phyloP scores from a whole-genome alignment of 2,888 invertebrate genomes.

The Nomada ruficornis region DNA sequence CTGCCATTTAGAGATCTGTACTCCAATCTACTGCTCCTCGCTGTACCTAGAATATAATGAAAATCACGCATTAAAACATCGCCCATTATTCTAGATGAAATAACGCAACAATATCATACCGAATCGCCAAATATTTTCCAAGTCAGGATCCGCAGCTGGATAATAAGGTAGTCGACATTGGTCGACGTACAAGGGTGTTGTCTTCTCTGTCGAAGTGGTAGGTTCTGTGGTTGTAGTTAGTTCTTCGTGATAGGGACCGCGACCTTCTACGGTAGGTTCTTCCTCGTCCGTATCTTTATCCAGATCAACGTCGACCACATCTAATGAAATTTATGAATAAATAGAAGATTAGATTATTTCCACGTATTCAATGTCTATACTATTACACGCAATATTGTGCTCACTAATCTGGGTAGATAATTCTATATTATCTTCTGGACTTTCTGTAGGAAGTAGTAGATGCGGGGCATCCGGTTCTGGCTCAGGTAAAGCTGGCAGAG shows the following conservation, averaged over 20 bases:
- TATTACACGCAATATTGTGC: slow-evolving; percentile 24
- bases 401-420: slow-evolving; percentile 70
- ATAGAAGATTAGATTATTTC: not conserved
- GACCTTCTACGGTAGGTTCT: slow-evolving; percentile 68
- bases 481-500: slow-evolving; percentile 58
- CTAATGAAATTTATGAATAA: slow-evolving; percentile 32
- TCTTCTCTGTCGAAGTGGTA: slow-evolving; percentile 81
- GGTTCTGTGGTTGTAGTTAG: slow-evolving; percentile 67
- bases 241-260: slow-evolving; percentile 33
- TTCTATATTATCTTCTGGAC: slow-evolving; percentile 59
- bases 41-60: slow-evolving; percentile 85
- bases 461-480: slow-evolving; percentile 61
- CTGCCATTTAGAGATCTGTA: slow-evolving; percentile 86
- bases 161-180: slow-evolving; percentile 86
- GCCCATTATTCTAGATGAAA: not conserved
- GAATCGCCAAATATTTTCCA: slow-evolving; percentile 87
- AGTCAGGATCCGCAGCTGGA: slow-evolving; percentile 85
- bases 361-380: not conserved
- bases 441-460: slow-evolving; percentile 68
- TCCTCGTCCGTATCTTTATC: slow-evolving; percentile 52
- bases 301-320: slow-evolving; percentile 62
- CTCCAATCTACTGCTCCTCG: slow-evolving; percentile 90
- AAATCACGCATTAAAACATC: not conserved
- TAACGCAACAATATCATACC: slow-evolving; percentile 82
- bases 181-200: slow-evolving; percentile 76